These are phyloP conservation scores for Pachyseris speciosa DNA, from an alignment of 64 coral and sea anemone species.

Conservation along the genomic window DNA sequence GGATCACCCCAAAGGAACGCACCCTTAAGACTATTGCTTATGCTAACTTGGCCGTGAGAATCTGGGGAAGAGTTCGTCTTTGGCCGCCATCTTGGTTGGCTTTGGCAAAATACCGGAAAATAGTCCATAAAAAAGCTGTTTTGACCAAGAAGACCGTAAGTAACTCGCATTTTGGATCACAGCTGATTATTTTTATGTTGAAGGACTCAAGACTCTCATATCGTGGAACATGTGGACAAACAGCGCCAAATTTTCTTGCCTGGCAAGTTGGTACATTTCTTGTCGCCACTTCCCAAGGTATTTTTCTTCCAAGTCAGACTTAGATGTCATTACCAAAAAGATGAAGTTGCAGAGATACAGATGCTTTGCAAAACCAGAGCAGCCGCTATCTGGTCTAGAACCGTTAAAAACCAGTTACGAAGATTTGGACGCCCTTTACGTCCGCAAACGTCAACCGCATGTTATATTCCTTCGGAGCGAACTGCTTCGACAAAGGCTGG, in stretches of 20 bases:
- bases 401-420: slow-evolving; percentile 65
- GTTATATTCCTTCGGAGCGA: slow-evolving; percentile 83
- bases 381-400: slow-evolving; percentile 39
- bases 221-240: not conserved
- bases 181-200: no score
- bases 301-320: slow-evolving; percentile 1
- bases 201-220: not conserved
- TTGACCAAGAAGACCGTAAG: no score
- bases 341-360: slow-evolving; percentile 73
- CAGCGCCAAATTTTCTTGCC: not conserved
- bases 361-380: slow-evolving; percentile 41
- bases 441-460: slow-evolving; percentile 76
- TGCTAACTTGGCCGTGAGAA: no score
- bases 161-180: no score
- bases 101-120: no score
- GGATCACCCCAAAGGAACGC: no score
- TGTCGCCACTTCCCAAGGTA: not conserved
- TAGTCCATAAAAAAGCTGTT: no score
- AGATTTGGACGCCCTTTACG: slow-evolving; percentile 73
- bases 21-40: no score
- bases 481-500: slow-evolving; percentile 74
- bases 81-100: no score
- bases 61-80: no score
- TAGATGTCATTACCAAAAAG: slow-evolving; percentile 47
- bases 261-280: not conserved